Base-by-base conservation (phyloP, 2,113 vertebrate genomes). In the Hippocampus zosterae region DNA sequence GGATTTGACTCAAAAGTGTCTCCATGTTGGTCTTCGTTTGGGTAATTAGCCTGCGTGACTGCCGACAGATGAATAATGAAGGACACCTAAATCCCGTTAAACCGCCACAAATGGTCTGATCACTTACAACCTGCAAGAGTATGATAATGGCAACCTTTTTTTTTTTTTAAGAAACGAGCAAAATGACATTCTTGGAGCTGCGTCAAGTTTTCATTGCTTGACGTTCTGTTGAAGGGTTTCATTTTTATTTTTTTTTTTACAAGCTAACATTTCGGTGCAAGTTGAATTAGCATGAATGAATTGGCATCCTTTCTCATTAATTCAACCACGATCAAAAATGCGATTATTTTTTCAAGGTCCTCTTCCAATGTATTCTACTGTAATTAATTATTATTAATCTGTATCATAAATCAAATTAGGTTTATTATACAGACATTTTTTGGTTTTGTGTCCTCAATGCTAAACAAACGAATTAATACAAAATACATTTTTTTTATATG, bases 31-130 rank as follows among this genome's bases (percentile, higher is more conserved):
- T 76, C 69, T 60, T 78, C 72, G 75, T 78, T 80, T 73, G 13
- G 57, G 18, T 77, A 80, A 86, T 88, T 81, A 83, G 55, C 67
- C 56, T 8, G 67, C 40, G 37, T 27, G 42, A 44, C 64, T 46
- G 69, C 65, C 56, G 73, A 72, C 3, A 59, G 67, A 75, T 78
- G 59, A 80, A 84, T 84, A 78, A 88, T 83, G 33, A 72, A 81
- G 57, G 50, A 68, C 44, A 52, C 29, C 33, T 72, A 77, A 86
- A 84, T 60, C 57, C 53, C 27, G 57, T 57, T 70, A 81, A 83
- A 68, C 40, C 57, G 67, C 37, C 21, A 74, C 21, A 76, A 73
- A 70, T 59, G 50, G 44, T 62, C 44, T 70, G 42, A 73, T 82
- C 72, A 77, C 73, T 68, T 76, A 70, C 71, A 71, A 80, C 48